These are phyloP conservation scores for Meles meles DNA, from an alignment of 2,113 vertebrate species.

Conservation along the genomic window DNA sequence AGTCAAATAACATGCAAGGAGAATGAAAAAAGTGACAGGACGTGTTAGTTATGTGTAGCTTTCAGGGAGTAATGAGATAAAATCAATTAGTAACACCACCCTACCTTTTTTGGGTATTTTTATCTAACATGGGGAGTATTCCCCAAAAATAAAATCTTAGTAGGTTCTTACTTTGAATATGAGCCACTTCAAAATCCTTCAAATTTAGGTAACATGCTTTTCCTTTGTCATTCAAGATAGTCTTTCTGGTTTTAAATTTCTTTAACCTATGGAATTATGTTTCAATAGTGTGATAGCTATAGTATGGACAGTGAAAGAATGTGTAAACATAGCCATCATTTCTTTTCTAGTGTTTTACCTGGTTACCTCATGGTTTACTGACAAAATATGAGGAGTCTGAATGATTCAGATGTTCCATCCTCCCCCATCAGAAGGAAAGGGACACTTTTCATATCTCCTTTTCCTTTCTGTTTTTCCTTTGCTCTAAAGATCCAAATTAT, in stretches of 20 bases:
- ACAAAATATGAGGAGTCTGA: neutral
- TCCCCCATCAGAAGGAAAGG: neutral
- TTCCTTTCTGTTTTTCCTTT: neutral
- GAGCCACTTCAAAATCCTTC: neutral
- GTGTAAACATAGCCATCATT: neutral
- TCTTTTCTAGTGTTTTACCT: neutral
- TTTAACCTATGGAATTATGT: neutral
- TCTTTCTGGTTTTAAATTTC: slow-evolving; percentile 25
- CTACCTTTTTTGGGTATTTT: neutral
- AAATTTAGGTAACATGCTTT: neutral
- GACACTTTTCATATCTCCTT: neutral
- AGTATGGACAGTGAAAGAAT: neutral
- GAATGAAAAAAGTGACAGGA: neutral
- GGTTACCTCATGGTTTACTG: neutral
- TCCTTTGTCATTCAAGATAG: neutral
- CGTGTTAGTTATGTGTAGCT: neutral
- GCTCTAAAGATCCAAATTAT: neutral
- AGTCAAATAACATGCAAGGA: neutral
- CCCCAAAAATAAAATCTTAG: neutral
- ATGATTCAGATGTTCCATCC: neutral
- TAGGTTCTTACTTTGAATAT: neutral
- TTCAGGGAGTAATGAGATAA: neutral
- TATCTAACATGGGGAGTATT: neutral
- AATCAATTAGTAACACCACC: neutral
- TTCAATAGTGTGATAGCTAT: neutral